A percentile compares a stretch with the other conserved stretches of the same genome.
phyloP scores from a whole-genome alignment of 1,140 invertebrate genomes.

The Nasonia giraulti region DNA sequence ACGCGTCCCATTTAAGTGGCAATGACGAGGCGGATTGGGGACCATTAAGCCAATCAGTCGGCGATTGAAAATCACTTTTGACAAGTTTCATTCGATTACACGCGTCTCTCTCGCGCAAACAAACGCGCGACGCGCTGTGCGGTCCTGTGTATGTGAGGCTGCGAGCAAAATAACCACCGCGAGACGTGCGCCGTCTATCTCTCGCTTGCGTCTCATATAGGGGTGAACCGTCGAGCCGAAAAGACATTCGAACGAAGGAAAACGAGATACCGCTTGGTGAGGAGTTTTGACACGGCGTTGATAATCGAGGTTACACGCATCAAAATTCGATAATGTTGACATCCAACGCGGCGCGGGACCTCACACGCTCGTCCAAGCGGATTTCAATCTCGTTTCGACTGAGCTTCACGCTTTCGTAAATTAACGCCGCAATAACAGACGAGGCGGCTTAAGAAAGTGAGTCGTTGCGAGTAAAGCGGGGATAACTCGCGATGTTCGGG shows the following conservation, averaged over 20 bases:
- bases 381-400: too few relatives aligned
- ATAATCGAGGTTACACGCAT: not conserved
- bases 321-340: too few relatives aligned
- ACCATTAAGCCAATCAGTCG: slow-evolving; percentile 16
- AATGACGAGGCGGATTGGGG: not conserved
- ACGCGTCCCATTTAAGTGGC: not conserved
- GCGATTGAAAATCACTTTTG: slow-evolving; percentile 39
- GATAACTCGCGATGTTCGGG: not conserved
- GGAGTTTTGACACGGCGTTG: not conserved
- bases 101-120: not conserved
- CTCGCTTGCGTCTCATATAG: too few relatives aligned
- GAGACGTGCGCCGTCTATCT: too few relatives aligned
- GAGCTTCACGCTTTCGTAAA: too few relatives aligned
- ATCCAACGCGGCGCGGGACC: not conserved
- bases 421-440: too few relatives aligned
- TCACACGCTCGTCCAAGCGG: too few relatives aligned
- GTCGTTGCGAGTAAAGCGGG: not conserved
- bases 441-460: not conserved
- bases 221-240: too few relatives aligned
- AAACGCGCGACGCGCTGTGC: not conserved
- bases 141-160: too few relatives aligned
- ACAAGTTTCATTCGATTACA: slow-evolving; percentile 27
- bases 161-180: too few relatives aligned
- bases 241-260: too few relatives aligned
- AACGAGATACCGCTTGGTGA: too few relatives aligned